Evolutionary conservation across 2,888 invertebrate species (phyloP).

Genomic region (Pasiphila rectangulata): DNA sequence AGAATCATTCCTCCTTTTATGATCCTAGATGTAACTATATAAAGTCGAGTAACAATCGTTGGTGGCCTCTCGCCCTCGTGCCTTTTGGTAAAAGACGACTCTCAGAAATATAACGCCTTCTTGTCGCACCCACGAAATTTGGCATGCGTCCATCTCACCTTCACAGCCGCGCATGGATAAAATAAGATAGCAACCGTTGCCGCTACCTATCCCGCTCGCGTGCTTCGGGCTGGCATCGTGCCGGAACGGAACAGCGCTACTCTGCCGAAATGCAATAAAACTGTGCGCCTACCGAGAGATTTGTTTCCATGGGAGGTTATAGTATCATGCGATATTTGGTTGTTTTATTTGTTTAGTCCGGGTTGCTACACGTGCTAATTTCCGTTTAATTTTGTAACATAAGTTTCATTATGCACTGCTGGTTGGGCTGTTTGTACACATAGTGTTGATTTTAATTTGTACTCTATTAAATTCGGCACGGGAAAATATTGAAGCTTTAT

Average conservation of each 20-base stretch:
- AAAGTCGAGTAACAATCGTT: slow-evolving; percentile 63
- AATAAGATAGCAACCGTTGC: slow-evolving; percentile 59
- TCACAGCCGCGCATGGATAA: slow-evolving; percentile 62
- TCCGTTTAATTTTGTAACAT: slow-evolving; percentile 41
- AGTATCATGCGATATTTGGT: slow-evolving; percentile 44
- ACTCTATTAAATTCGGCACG: background rate
- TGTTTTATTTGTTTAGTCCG: slow-evolving; percentile 59
- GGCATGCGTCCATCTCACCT: slow-evolving; percentile 51
- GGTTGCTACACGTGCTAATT: slow-evolving; percentile 59
- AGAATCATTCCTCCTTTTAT: slow-evolving; percentile 37
- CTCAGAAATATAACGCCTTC: slow-evolving; percentile 51
- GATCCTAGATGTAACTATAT: slow-evolving; percentile 34
- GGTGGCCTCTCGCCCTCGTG: slow-evolving; percentile 58
- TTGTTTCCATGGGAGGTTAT: slow-evolving; percentile 54
- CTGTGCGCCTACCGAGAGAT: slow-evolving; percentile 59
- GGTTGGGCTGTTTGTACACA: slow-evolving; percentile 38
- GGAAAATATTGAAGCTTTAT: no score
- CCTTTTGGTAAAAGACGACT: slow-evolving; percentile 62
- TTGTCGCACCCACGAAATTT: slow-evolving; percentile 49
- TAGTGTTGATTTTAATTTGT: background rate
- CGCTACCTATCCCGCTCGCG: slow-evolving; percentile 57
- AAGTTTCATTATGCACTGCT: slow-evolving; percentile 24
- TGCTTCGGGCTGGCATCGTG: slow-evolving; percentile 33
- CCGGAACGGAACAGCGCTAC: slow-evolving; percentile 48
- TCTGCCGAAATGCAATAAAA: slow-evolving; percentile 67